These are phyloP conservation scores for human DNA, from an alignment of 2,113 vertebrate species.

Conservation along the genomic window DNA sequence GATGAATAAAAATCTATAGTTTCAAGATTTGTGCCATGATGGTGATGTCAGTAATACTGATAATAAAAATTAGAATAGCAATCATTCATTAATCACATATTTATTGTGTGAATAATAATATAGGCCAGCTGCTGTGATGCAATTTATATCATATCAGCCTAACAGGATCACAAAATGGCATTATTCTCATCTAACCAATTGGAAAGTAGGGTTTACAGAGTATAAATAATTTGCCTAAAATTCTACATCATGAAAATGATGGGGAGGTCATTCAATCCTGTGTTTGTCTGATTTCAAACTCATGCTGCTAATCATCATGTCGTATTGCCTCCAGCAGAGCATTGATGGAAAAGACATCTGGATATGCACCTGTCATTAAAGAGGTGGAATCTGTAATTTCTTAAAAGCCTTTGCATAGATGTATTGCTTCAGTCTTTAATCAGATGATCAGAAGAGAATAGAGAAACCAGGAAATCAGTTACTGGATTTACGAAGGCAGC, in stretches of 20 bases:
- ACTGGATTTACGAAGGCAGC: neutral
- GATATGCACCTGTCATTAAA: neutral
- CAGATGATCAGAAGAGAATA: neutral
- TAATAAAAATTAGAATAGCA: neutral
- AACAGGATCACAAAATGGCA: neutral
- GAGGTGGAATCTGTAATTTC: neutral
- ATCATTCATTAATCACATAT: neutral
- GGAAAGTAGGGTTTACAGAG: neutral
- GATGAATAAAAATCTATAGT: neutral
- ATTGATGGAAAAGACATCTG: neutral
- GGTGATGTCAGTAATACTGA: neutral
- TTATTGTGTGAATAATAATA: neutral
- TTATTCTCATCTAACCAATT: neutral
- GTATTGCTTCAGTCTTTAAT: neutral
- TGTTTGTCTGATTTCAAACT: neutral
- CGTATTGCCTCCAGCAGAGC: neutral
- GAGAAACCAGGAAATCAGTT: neutral
- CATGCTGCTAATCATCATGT: neutral
- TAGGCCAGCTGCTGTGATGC: neutral
- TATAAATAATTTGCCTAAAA: neutral
- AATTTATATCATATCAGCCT: neutral
- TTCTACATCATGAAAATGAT: neutral
- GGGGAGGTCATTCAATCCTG: neutral
- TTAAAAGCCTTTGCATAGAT: neutral
- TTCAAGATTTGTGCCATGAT: neutral